phyloP scores from a whole-genome alignment of 1,140 invertebrate species.

The Drosophila novamexicana region DNA sequence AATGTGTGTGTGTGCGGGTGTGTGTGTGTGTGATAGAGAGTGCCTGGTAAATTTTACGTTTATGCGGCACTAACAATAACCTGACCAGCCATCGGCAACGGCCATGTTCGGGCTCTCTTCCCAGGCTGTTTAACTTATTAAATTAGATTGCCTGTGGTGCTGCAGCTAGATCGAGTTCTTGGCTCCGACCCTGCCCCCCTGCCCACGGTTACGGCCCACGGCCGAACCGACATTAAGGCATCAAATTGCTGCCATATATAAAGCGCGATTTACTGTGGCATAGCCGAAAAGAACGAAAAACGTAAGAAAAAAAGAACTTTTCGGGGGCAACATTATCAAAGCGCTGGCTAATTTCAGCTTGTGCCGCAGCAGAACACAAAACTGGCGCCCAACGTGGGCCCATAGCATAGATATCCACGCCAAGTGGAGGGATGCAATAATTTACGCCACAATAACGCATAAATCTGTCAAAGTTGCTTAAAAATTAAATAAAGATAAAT shows the following conservation, averaged over 20 bases:
- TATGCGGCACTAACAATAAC: constrained; percentile 53
- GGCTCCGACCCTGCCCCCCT: too few relatives aligned
- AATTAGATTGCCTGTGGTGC: constrained; percentile 49
- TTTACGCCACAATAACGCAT: constrained; percentile 72
- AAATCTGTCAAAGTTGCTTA: constrained; percentile 76
- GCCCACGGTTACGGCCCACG: not conserved
- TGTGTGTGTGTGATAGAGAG: constrained; percentile 3
- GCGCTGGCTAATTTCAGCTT: constrained; percentile 64
- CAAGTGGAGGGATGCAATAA: constrained; percentile 61
- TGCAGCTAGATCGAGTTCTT: constrained; percentile 11
- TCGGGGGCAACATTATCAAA: constrained; percentile 32
- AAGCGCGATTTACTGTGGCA: constrained; percentile 49
- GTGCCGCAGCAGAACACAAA: constrained; percentile 25
- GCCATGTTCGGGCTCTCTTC: not conserved
- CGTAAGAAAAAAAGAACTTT: constrained; percentile 6
- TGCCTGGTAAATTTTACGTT: constrained; percentile 44
- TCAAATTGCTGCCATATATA: constrained; percentile 66
- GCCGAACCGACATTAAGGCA: constrained; percentile 34
- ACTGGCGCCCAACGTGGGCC: constrained; percentile 24
- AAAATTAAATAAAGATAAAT: constrained; percentile 77
- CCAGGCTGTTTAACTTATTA: constrained; percentile 46
- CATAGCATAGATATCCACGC: constrained; percentile 3
- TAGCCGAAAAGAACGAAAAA: not conserved
- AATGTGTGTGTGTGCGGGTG: constrained; percentile 12
- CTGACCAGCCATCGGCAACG: constrained; percentile 31